Base-by-base conservation (phyloP, 2,888 invertebrate genomes). In the Nemotelus pantherinus region DNA sequence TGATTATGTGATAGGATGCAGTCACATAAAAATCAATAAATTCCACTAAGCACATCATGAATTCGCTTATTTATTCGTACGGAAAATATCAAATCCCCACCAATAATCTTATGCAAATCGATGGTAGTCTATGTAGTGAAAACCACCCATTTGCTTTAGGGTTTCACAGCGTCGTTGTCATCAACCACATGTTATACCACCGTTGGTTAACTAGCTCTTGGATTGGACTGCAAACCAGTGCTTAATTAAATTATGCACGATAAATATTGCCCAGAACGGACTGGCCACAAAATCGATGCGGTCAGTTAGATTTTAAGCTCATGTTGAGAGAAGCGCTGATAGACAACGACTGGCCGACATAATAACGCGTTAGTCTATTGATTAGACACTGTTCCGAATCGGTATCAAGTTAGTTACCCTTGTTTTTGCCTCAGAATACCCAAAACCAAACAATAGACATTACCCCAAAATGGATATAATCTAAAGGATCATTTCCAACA, bases 291-390 rank as follows among this genome's bases (percentile, higher is more conserved):
- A 53, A 55, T 6, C 9, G 55, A 53, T 41, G 55, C 50, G 41
- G 53, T 53, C 70, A 70, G 70, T 70, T 70, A 43, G 47, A 10
- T 55, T 43, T 70, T 41, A 55, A 70, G 70, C 43, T 5, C 25
- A 55, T 41, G 7, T 43, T 53, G 10, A 70, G 55, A 41, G 55
- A 55, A 70, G 43, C 43, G 50, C 55, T 3, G n/a, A 25, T 57
- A 57, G 41, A 43, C 25, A 25, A 25, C 25, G 25, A 25, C 25
- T 25, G 25, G 25, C 25, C 25, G 25, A 39, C 25, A 39, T 60
- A 25, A 60, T 70, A 41, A 45, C 70, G 3, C 55, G 47, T 70
- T 70, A 70, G 45, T 70, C 41, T 41, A 70, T 70, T n/a, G 70
- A 70, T 70, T 70, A 9, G 6, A 43, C 25, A 25, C 55, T 70